Evolutionary conservation across 2,797 vertebrate species (phyloP), one percentile per base, ranked within the genome.

Genomic region (Mus minutoides): DNA sequence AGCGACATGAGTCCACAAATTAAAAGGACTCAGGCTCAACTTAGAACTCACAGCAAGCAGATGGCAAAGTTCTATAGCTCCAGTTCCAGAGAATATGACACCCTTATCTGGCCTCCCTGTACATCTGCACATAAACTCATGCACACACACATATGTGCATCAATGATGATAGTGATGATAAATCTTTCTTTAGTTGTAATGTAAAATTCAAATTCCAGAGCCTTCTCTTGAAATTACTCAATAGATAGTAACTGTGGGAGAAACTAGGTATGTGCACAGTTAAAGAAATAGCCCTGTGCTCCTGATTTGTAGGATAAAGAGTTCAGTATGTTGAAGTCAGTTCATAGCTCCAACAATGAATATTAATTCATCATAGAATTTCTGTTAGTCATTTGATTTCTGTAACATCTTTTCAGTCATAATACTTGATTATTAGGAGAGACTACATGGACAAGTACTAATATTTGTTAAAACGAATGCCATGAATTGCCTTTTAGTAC

Each of bases 191-290:
- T 19, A 84, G 17, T 49, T 85, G 21, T 49, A 40, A 87, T 40
- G 22, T 88, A 73, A 96, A 90, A 85, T 86, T 60, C 34, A 96
- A 37, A 84, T 54, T 92, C 37, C 31, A 31, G 6, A 60, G 26
- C 10, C 40, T n/a, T 76, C 71, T 46, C 67, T 75, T 79, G 7
- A 37, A 95, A 87, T 1, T 62, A 52, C 40, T 29, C 22, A 71
- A 46, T 58, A 5, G 84, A 21, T 34, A 77, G 8, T 46, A 73
- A 52, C 12, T 93, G 22, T 6, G 52, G 3, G 4, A 67, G 26
- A 56, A 79, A 29, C 34, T 77, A 24, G 17, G 4, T 49, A 64
- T 69, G 54, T 80, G 19, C 29, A 82, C 3, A 60, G 9, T 83
- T 80, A 90, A 34, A 78, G 52, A 85, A n/a, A 73, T 2, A 64